Evolutionary conservation across 1,140 invertebrate species (phyloP).

Genomic region (Zeugodacus cucurbitae): DNA sequence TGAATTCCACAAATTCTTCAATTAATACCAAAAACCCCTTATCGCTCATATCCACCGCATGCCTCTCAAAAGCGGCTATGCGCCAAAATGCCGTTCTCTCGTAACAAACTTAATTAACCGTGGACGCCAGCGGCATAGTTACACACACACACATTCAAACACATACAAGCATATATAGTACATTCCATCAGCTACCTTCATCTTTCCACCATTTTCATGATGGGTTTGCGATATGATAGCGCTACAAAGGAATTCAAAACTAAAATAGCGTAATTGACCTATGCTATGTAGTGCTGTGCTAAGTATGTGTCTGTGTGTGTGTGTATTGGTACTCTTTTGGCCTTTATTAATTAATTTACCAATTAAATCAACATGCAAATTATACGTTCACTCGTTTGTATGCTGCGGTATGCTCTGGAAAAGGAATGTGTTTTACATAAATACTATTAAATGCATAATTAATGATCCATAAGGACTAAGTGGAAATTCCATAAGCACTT

Average conservation of each 20-base stretch:
- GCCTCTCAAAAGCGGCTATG: not conserved
- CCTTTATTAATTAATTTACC: conserved; percentile 39
- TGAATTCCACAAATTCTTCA: not conserved
- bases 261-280: not conserved
- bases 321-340: not conserved
- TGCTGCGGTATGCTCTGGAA: not conserved
- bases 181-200: not conserved
- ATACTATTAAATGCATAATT: not conserved
- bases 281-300: not conserved
- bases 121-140: not conserved
- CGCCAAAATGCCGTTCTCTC: not conserved
- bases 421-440: not conserved
- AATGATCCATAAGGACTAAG: not conserved
- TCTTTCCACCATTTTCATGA: not conserved
- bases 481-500: not conserved
- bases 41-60: not conserved
- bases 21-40: not conserved
- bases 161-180: not conserved
- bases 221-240: not conserved
- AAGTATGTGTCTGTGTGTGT: not conserved
- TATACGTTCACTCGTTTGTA: not conserved
- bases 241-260: not conserved
- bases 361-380: conserved; percentile 35
- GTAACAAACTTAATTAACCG: conserved; percentile 33
- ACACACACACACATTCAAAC: not conserved